Evolutionary conservation across 2,888 invertebrate genomes (phyloP).

Genomic region (Noctua janthe): DNA sequence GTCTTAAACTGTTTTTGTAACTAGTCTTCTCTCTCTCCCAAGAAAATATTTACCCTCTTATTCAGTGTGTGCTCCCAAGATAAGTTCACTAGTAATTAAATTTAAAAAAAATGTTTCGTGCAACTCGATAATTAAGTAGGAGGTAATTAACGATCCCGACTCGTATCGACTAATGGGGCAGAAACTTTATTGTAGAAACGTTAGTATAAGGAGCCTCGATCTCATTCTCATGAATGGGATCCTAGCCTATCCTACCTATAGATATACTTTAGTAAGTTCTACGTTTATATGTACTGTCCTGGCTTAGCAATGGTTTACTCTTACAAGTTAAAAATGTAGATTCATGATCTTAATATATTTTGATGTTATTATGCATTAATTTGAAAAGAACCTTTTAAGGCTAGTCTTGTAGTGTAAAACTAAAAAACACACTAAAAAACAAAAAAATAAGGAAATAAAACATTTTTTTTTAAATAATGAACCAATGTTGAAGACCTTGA

Average conservation of each 20-base stretch:
- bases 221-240: conserved; percentile 37
- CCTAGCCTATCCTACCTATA: neutral
- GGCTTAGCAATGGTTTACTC: neutral
- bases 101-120: conserved; percentile 41
- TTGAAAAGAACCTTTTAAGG: neutral
- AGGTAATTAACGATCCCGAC: conserved; percentile 54
- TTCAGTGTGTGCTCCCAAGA: conserved; percentile 66
- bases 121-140: conserved; percentile 52
- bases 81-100: conserved; percentile 65
- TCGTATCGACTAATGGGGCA: conserved; percentile 56
- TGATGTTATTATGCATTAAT: neutral
- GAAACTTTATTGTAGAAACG: conserved; percentile 46
- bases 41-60: conserved; percentile 74
- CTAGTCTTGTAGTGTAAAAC: neutral
- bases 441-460: no score
- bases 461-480: neutral
- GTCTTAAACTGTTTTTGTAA: conserved; percentile 88
- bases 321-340: neutral
- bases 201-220: conserved; percentile 34
- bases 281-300: neutral
- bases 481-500: no score
- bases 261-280: conserved; percentile 18
- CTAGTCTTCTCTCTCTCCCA: conserved; percentile 80
- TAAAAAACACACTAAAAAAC: neutral
- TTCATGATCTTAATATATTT: neutral